Base-by-base conservation (phyloP, 2,113 vertebrate genomes). In the Irena cyanogastra region DNA sequence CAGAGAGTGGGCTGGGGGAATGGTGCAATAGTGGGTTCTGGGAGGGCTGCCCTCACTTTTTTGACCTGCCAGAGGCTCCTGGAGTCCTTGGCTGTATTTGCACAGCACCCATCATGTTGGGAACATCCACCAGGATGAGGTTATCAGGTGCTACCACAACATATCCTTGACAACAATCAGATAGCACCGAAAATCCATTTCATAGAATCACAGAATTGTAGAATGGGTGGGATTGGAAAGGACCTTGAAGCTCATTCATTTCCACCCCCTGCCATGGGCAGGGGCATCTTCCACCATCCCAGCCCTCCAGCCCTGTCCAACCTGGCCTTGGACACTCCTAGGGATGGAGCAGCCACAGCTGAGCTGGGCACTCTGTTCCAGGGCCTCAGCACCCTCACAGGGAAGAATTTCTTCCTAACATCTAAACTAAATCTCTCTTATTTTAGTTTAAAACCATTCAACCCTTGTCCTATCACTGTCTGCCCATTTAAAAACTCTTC, bases 241-340 rank as follows among this genome's bases (percentile, higher is more conserved):
- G 15, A 33, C 33, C 33, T 16, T 66, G 4, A 74, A 57, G 15
- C 14, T 74, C 50, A 59, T n/a, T 53, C 24, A n/a, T 50, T 28
- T 27, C 31, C 31, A 1, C 0, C 5, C 7, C 13, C 31, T 52
- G 17, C 27, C 45, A 37, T 4, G 27, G 30, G 11, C 44, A 86
- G 26, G 14, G 52, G 7, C 54, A 78, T 26, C 8, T 52, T 65
- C 28, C 11, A 69, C 21, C 31, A 5, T 3, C 11, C 20, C 41
- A 75, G 20, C 10, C 8, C 47, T 42, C 18, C 35, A 78, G 26
- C 18, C 5, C 50, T 1, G 0, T 37, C 68, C 44, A 74, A 0
- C 27, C 44, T 24, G 33, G 37, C 37, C n/a, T 26, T 65, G 44
- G 16, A 45, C 39, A 53, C 39, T 53, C 3, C 7, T 45, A 82